Conservation (phyloP, 2,113 vertebrate species). For the Cepphus grylle region DNA sequence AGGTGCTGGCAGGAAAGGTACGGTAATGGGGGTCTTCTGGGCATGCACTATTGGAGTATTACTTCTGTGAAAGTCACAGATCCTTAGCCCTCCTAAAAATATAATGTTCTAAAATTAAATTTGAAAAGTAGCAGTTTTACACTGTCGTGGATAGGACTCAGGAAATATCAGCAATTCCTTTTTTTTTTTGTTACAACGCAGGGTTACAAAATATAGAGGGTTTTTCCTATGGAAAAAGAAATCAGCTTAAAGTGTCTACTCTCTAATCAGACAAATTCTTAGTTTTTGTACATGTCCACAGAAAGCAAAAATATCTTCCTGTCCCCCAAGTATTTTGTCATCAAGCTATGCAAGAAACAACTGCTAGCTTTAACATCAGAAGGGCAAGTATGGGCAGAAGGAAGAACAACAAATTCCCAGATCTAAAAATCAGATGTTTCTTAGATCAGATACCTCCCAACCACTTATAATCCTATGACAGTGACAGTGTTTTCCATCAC, state of each 20-base stretch:
- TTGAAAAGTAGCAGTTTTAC: not conserved
- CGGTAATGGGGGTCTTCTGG: not conserved
- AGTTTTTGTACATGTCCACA: not conserved
- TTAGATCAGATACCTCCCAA: not conserved
- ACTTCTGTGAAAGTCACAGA: not conserved
- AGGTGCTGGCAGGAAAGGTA: conserved; percentile 5
- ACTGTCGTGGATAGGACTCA: not conserved
- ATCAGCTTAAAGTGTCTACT: not conserved
- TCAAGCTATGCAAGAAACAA: not conserved
- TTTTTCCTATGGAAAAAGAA: not conserved
- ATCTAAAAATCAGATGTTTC: not conserved
- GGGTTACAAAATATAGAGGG: not conserved
- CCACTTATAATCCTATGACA: not conserved
- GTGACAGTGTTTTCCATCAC: not conserved
- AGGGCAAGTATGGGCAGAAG: not conserved
- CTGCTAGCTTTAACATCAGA: not conserved
- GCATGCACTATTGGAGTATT: not conserved
- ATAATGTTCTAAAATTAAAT: not conserved
- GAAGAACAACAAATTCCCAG: not conserved
- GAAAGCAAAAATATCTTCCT: not conserved
- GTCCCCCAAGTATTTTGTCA: not conserved
- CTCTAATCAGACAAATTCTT: not conserved
- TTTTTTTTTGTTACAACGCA: not conserved
- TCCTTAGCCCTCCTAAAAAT: not conserved
- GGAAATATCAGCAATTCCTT: not conserved